Conservation (phyloP, 2,888 invertebrate genomes). For the Drosophila neotestacea region DNA sequence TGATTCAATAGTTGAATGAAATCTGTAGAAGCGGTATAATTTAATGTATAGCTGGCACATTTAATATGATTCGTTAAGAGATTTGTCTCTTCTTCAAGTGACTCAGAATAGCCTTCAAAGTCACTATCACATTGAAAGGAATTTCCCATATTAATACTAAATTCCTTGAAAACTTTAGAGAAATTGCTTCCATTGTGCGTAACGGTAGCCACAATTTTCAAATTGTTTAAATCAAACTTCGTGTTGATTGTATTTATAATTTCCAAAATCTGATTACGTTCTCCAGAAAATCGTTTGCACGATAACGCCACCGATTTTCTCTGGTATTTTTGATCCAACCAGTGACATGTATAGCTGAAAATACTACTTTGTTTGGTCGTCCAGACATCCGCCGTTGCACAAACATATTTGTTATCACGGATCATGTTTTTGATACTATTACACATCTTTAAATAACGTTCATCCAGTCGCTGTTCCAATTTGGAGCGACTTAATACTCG, state of each 20-base stretch:
- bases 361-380: constrained; percentile 9
- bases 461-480: constrained; percentile 22
- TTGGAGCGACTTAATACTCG: constrained; percentile 27
- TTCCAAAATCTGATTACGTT: constrained; percentile 19
- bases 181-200: constrained; percentile 13
- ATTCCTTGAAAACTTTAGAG: constrained; percentile 12
- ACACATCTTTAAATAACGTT: constrained; percentile 34
- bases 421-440: constrained; percentile 20
- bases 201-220: constrained; percentile 42
- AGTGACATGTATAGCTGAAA: constrained; percentile 47
- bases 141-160: constrained; percentile 24
- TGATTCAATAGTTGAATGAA: constrained; percentile 27
- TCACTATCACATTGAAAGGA: neutral
- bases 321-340: constrained; percentile 46
- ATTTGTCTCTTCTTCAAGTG: neutral
- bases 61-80: constrained; percentile 32
- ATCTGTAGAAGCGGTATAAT: constrained; percentile 31
- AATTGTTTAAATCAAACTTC: constrained; percentile 32
- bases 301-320: constrained; percentile 35
- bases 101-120: neutral
- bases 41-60: constrained; percentile 37
- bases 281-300: constrained; percentile 26
- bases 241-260: constrained; percentile 40
- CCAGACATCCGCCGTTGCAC: constrained; percentile 41
- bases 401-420: constrained; percentile 38